Conservation (phyloP, 2,113 vertebrate species). For the Ptyas mucosa region DNA sequence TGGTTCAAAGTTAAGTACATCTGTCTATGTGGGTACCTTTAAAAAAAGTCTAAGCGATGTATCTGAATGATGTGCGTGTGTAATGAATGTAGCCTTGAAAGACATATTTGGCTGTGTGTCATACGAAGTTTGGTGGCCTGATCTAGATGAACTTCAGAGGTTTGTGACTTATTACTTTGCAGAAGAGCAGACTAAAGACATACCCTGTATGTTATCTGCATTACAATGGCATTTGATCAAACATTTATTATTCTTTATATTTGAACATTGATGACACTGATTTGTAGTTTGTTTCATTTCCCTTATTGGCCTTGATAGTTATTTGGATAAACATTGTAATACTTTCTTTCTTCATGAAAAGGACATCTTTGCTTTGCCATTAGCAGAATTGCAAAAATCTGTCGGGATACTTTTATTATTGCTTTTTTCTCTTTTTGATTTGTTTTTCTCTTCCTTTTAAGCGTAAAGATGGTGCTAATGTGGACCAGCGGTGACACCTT, state of each 20-base stretch:
- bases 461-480: conserved; percentile 98
- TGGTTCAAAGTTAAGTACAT: neutral
- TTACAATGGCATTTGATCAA: neutral
- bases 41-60: neutral
- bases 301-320: neutral
- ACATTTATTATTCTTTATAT: neutral
- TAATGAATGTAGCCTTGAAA: neutral
- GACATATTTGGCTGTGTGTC: neutral
- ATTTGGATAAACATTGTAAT: neutral
- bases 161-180: neutral
- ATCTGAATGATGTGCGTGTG: neutral
- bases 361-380: neutral
- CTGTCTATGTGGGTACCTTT: neutral
- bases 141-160: neutral
- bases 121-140: neutral
- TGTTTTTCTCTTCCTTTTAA: conserved; percentile 49
- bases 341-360: neutral
- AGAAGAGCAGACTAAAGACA: neutral
- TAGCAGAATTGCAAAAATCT: too few species aligned
- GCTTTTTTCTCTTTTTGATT: neutral
- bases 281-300: neutral
- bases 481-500: conserved; percentile 97
- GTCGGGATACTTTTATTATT: neutral
- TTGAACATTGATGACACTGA: neutral
- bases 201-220: neutral